Base-by-base conservation (phyloP, 2,113 vertebrate species). In the Python bivittatus region DNA sequence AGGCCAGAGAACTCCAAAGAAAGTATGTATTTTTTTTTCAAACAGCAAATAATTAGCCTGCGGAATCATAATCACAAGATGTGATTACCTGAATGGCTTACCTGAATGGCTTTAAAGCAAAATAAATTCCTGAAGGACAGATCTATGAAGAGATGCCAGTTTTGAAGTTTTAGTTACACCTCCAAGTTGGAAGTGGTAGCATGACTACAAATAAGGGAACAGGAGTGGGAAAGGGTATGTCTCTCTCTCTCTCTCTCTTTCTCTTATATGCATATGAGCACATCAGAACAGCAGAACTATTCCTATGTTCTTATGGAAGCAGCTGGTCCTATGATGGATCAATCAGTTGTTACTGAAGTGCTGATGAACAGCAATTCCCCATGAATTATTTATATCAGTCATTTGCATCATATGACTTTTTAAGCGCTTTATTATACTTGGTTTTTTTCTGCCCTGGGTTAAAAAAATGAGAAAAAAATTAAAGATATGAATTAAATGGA, bases 381-480 rank as follows among this genome's bases (percentile, higher is more conserved):
- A 88, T 92, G 86, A 88, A 79, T 53, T 57, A 29, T 88, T 52
- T 89, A 38, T 64, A 79, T 17, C 10, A 92, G 33, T 92, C 0
- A 56, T 92, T 92, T 93, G 22, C 3, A n/a, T 60, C 48, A 27
- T 29, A 12, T 52, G 58, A 1, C 89, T 86, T 90, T 38, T 91
- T 13, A 33, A 83, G 12, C 42, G 0, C 6, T 56, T 23, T 23
- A 89, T 3, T 17, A 23, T 91, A 92, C 91, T 92, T 54, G 86
- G 86, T 90, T 88, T 56, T 92, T 29, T 48, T 68, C 10, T 5
- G 8, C 23, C 33, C 52, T 72, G 91, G 87, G 89, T 6, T 25
- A 22, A 54, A 6, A n/a, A 42, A 17, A 13, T 48, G 88, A 56
- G 52, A 44, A 13, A 79, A 94, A 92, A 90, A 4, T 3, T 23